Evolutionary conservation across 2,113 vertebrate species (phyloP), one percentile per base, ranked within the genome.

Genomic region (Myiagra hebetior): DNA sequence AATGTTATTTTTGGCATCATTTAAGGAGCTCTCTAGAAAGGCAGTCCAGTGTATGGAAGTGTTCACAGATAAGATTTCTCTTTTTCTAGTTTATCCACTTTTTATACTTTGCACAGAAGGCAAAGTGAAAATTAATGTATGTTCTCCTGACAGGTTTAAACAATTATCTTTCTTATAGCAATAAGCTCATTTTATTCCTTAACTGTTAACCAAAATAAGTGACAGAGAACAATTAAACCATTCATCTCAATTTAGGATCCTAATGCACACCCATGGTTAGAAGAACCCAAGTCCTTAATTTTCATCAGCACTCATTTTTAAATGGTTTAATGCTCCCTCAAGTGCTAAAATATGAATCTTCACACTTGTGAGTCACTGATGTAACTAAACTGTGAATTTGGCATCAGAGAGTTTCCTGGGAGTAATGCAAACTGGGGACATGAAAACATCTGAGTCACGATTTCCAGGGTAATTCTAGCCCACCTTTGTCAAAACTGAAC

Each of bases 321-420:
- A 97, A 96, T 98, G 97, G 97, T 98, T 99, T 98, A 97, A 98
- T 98, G 97, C 97, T 97, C 97, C 90, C 92, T 98, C 98, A 99
- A 98, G 99, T 99, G 99, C 98, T 99, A 99, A 99, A 99, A 99
- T 98, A 99, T 98, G 97, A 99, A 98, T 98, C 96, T 99, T 99
- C 99, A 98, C 99, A 99, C 99, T 98, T 99, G 98, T 99, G 99
- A 99, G 98, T 99, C 99, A 99, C 98, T 97, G 89, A 98, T 98
- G 98, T 99, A 99, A 99, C 98, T 98, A 99, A 98, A 98, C 98
- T 98, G 98, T 98, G 98, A 98, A 98, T 98, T 98, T 90, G 97
- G 97, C 97, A 98, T 98, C 98, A 97, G 98, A 98, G 97, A 98
- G 94, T 98, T 99, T 98, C 98, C 98, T 99, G 97, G 98, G 98